Evolutionary conservation across 2,797 vertebrate species (phyloP), one percentile per base, ranked within the genome.

Genomic region (Petrocephalus sullivani): DNA sequence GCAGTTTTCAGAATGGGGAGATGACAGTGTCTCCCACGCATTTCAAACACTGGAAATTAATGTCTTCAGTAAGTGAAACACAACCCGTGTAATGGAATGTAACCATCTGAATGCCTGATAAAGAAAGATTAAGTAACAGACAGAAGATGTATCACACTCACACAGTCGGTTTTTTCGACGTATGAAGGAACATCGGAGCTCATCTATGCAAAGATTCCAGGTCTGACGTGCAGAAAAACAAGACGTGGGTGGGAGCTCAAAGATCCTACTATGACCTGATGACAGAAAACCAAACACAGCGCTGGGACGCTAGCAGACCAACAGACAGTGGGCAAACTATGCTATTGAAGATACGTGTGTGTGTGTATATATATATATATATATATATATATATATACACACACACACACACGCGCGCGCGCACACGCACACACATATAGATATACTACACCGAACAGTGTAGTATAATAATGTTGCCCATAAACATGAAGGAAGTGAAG

Each of bases 21-120:
- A 84, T 10, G 41, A 54, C 14, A 46, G 58, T 6, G 46, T 84
- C 57, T 64, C 53, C 78, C 33, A 88, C 19, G 49, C 71, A 88
- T 88, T 87, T 57, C 41, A 41, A 83, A 60, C 46, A 21, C n/a
- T 64, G 78, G 57, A 61, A 82, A 61, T 83, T 60, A 88, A 88
- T 60, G 54, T 88, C 75, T 19, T 56, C 37, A 37, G 56, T 33
- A 60, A 86, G 23, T 86, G 54, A 57, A 83, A 58, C 56, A 16
- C 84, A 58, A 14, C 54, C 8, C 84, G 10, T 54, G 14, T 19
- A 86, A 60, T 46, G 84, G 84, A 60, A 86, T 86, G 56, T 33
- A 60, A 41, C 56, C 33, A 19, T 58, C 53, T 58, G 28, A 86
- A 60, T 86, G 56, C 56, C 33, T 33, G 82, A 54, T 33, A 86